phyloP scores from a whole-genome alignment of 2,888 invertebrate species.

The Eupelmus urozonus region DNA sequence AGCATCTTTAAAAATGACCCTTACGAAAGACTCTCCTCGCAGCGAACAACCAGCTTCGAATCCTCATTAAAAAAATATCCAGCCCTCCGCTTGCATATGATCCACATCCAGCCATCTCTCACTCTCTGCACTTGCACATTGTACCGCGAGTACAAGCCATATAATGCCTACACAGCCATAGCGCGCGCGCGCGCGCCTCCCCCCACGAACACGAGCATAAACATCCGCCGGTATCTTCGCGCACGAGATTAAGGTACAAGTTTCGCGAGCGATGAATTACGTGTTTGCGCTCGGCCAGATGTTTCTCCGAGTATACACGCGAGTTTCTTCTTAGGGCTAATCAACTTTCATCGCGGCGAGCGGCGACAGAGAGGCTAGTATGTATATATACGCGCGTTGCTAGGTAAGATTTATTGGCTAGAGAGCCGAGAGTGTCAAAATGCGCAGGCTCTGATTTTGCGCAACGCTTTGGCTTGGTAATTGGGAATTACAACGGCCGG shows the following conservation, averaged over 20 bases:
- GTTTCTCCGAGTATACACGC: slow-evolving; percentile 30
- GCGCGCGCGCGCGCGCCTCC: too few relatives aligned
- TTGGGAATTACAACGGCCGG: too few relatives aligned
- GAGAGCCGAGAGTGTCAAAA: not conserved
- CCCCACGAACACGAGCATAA: too few relatives aligned
- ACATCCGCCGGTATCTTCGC: slow-evolving; percentile 40
- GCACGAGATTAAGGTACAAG: slow-evolving; percentile 71
- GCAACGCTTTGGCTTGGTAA: too few relatives aligned
- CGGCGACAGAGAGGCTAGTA: not conserved
- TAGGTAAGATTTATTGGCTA: slow-evolving; percentile 18
- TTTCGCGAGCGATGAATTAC: slow-evolving; percentile 70
- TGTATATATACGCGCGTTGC: not conserved
- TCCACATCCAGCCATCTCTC: too few relatives aligned
- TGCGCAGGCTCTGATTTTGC: slow-evolving; percentile 3
- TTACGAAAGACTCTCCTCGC: too few relatives aligned
- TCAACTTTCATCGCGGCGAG: slow-evolving; percentile 43
- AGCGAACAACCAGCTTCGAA: too few relatives aligned
- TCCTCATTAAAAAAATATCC: too few relatives aligned
- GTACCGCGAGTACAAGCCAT: not conserved
- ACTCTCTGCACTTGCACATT: slow-evolving; percentile 3
- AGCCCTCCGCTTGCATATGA: too few relatives aligned
- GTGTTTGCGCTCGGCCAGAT: slow-evolving; percentile 42
- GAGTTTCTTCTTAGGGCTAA: slow-evolving; percentile 49
- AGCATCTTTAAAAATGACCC: too few relatives aligned
- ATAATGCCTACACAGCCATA: too few relatives aligned